Conservation (phyloP, 2,888 invertebrate genomes). For the Thymelicus lineola region DNA sequence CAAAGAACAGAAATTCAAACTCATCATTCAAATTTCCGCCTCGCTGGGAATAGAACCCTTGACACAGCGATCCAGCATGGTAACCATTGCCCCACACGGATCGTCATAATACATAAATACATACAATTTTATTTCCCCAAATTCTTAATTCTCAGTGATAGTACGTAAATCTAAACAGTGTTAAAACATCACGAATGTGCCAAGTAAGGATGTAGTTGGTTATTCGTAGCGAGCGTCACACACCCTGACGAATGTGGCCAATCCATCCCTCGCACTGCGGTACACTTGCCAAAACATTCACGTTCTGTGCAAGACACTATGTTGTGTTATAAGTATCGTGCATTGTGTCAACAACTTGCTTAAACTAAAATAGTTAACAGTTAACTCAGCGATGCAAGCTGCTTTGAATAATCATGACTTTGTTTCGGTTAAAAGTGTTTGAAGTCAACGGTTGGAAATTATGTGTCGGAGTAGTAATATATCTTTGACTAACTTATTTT, state of each 20-base stretch:
- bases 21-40: too few species aligned
- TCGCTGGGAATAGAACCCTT: too few species aligned
- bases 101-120: too few species aligned
- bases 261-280: slow-evolving; percentile 18
- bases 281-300: slow-evolving; percentile 30
- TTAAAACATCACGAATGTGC: slow-evolving; percentile 36
- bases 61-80: too few species aligned
- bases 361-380: neutral
- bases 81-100: too few species aligned
- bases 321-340: neutral
- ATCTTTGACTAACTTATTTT: too few species aligned
- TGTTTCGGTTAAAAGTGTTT: too few species aligned
- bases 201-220: slow-evolving; percentile 36
- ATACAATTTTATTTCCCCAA: neutral
- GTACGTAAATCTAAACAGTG: slow-evolving; percentile 41
- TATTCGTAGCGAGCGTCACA: slow-evolving; percentile 9
- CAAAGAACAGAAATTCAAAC: too few species aligned
- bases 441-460: too few species aligned
- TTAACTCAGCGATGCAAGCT: neutral
- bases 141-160: slow-evolving; percentile 1
- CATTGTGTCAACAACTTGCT: neutral
- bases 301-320: slow-evolving; percentile 9
- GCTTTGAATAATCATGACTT: too few species aligned
- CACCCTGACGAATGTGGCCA: slow-evolving; percentile 29
- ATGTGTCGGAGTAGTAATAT: too few species aligned